These are phyloP conservation scores for Amphiprion percula DNA, from an alignment of 2,113 vertebrate species.

Conservation along the genomic window DNA sequence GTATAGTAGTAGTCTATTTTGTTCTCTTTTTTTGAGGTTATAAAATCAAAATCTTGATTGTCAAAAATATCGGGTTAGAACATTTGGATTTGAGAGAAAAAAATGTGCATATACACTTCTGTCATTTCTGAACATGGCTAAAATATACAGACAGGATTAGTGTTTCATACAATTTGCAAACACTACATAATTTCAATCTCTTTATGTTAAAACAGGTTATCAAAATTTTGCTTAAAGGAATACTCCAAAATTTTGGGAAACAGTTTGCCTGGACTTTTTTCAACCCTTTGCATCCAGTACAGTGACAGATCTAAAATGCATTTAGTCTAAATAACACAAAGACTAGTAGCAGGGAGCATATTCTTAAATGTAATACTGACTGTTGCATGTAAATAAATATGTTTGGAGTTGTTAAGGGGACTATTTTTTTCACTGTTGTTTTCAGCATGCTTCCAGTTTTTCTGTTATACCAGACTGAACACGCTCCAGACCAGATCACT, in stretches of 20 bases:
- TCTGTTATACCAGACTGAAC: background rate
- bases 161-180: background rate
- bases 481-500: background rate
- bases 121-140: constrained; percentile 6
- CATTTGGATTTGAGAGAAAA: constrained; percentile 29
- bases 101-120: background rate
- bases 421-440: background rate
- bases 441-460: background rate
- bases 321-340: constrained; percentile 13
- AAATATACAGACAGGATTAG: background rate
- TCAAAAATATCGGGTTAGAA: constrained; percentile 57
- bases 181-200: background rate
- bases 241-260: constrained; percentile 9
- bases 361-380: background rate
- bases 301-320: background rate
- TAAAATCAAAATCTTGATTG: constrained; percentile 41
- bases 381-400: constrained; percentile 7
- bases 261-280: background rate
- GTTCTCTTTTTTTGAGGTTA: background rate
- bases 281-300: constrained; percentile 1
- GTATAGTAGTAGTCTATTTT: background rate
- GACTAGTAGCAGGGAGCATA: background rate
- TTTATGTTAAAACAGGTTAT: background rate
- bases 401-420: background rate
- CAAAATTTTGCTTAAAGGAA: background rate